Conservation (phyloP, 2,888 invertebrate genomes). For the Polyploca ridens region DNA sequence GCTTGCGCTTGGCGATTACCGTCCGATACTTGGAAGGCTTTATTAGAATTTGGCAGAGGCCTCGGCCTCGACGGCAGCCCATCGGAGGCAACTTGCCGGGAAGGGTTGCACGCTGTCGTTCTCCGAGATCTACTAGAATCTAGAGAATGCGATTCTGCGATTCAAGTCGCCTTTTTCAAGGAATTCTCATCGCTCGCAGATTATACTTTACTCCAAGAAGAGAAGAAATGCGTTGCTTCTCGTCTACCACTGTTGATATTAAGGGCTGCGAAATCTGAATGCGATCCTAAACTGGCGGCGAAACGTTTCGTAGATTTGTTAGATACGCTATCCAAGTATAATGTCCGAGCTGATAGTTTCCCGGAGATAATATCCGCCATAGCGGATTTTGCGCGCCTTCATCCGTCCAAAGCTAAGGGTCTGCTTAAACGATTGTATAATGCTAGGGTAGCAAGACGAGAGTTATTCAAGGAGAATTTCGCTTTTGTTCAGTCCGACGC, state of each 20-base stretch:
- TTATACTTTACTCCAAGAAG: slow-evolving; percentile 49
- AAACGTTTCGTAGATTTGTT: slow-evolving; percentile 39
- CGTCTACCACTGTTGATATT: slow-evolving; percentile 41
- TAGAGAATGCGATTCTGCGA: slow-evolving; percentile 27
- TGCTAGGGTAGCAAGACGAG: slow-evolving; percentile 49
- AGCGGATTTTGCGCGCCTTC: slow-evolving; percentile 6
- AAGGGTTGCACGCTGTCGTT: slow-evolving; percentile 65
- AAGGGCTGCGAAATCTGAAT: slow-evolving; percentile 29
- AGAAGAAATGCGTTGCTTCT: slow-evolving; percentile 39
- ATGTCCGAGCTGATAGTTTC: slow-evolving; percentile 35
- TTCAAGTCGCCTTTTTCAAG: slow-evolving; percentile 46
- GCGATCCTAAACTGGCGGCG: slow-evolving; percentile 22
- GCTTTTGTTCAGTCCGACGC: slow-evolving; percentile 45
- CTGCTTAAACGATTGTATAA: slow-evolving; percentile 49
- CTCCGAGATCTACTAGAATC: slow-evolving; percentile 50
- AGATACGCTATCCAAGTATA: slow-evolving; percentile 45
- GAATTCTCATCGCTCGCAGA: slow-evolving; percentile 52
- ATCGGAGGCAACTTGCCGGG: slow-evolving; percentile 50
- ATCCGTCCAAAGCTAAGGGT: slow-evolving; percentile 28
- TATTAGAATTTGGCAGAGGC: slow-evolving; percentile 55
- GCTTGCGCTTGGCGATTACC: slow-evolving; percentile 62
- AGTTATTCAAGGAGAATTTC: slow-evolving; percentile 52
- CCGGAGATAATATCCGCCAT: slow-evolving; percentile 41
- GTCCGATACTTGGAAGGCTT: slow-evolving; percentile 48
- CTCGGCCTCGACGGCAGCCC: slow-evolving; percentile 60